These are phyloP conservation scores for Cochlearius cochlearius DNA, from an alignment of 2,113 vertebrate species.

Conservation along the genomic window DNA sequence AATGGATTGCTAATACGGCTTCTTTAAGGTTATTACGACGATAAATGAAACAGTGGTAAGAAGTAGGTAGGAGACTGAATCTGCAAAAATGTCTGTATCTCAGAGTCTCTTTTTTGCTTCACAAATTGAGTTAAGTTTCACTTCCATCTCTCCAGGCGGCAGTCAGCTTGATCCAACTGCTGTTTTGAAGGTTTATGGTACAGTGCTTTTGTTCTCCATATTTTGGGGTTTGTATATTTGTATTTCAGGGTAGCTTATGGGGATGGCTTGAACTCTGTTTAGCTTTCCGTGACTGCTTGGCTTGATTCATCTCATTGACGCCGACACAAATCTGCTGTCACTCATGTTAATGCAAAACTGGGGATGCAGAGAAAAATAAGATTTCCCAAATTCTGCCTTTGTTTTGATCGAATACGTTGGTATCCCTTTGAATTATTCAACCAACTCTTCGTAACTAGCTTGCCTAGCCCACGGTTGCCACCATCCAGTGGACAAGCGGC, in stretches of 20 bases:
- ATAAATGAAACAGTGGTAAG: background rate
- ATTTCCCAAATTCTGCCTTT: background rate
- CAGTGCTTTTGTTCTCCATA: background rate
- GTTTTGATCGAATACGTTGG: background rate
- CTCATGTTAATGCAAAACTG: fast-evolving
- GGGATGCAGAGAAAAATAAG: background rate
- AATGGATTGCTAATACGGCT: background rate
- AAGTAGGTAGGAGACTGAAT: background rate
- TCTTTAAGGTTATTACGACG: too few relatives aligned
- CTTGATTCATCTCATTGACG: background rate
- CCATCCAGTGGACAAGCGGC: background rate
- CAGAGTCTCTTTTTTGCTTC: background rate
- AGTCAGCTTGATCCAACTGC: background rate
- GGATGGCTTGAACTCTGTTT: background rate
- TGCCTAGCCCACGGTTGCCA: background rate
- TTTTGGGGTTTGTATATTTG: background rate
- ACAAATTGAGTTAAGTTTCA: background rate
- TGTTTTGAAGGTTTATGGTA: background rate
- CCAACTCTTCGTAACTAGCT: background rate
- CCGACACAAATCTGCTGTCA: background rate
- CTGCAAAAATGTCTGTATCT: background rate
- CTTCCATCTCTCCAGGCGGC: background rate
- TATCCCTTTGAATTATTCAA: background rate
- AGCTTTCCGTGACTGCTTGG: fast-evolving
- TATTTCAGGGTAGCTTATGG: background rate